These are phyloP conservation scores for Microctenopoma stevenorrisi DNA, from an alignment of 2,797 vertebrate species.

Conservation along the genomic window DNA sequence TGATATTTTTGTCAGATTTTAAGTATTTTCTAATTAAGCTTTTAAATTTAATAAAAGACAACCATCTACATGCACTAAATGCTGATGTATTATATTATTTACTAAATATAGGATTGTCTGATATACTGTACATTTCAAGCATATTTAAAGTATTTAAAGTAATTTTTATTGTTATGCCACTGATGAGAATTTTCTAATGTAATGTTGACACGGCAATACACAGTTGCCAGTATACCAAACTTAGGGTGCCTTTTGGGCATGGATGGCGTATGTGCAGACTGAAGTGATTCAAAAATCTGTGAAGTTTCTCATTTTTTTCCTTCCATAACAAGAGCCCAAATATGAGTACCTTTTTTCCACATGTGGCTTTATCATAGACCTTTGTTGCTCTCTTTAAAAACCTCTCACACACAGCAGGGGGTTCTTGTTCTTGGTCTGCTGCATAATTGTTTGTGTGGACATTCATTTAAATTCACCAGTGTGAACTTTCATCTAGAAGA, in stretches of 20 bases:
- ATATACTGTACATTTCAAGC: conserved; percentile 80
- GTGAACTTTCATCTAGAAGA: conserved; percentile 14
- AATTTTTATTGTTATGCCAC: conserved; percentile 77
- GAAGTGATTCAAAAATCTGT: conserved; percentile 62
- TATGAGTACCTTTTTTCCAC: conserved; percentile 52
- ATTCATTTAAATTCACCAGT: conserved; percentile 41
- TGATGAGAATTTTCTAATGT: conserved; percentile 71
- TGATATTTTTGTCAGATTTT: conserved; percentile 82
- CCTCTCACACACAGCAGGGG: conserved; percentile 43
- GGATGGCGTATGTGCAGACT: conserved; percentile 60
- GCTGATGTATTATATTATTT: conserved; percentile 81
- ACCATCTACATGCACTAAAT: conserved; percentile 80
- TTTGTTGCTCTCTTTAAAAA: conserved; percentile 52
- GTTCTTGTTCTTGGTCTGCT: conserved; percentile 33
- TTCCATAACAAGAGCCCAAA: conserved; percentile 37
- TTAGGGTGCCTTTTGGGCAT: conserved; percentile 77
- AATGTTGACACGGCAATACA: conserved; percentile 64
- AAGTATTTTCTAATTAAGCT: conserved; percentile 82
- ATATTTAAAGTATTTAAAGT: conserved; percentile 78
- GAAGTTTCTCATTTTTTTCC: conserved; percentile 36
- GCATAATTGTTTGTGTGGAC: conserved; percentile 42
- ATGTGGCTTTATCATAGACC: conserved; percentile 36
- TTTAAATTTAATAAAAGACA: conserved; percentile 80
- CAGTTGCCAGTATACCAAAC: conserved; percentile 75
- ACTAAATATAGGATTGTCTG: conserved; percentile 74